A percentile compares a stretch with the other conserved stretches of the same genome.
Conservation (phyloP, 2,888 invertebrate genomes). For the Pristionchus arcanus region DNA sequence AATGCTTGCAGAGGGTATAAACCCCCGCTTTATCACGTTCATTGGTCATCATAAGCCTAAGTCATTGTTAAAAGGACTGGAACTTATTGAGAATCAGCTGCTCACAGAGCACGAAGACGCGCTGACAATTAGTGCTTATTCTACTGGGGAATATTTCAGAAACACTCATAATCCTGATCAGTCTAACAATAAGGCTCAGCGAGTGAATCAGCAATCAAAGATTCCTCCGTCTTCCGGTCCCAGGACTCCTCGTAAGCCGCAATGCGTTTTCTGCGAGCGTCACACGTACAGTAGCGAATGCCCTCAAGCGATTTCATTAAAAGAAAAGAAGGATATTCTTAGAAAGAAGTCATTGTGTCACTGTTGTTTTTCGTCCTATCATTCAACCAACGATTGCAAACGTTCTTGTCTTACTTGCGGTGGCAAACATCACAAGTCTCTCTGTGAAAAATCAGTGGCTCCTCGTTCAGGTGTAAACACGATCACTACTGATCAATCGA, state of each 20-base stretch:
- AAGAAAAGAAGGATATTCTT: neutral
- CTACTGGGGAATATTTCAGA: neutral
- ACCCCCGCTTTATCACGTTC: neutral
- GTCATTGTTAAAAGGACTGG: neutral
- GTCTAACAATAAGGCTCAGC: neutral
- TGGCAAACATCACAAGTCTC: neutral
- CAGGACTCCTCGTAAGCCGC: neutral
- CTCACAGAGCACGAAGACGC: neutral
- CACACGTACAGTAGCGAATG: conserved; percentile 14
- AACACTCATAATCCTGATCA: too few relatives aligned
- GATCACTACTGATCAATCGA: neutral
- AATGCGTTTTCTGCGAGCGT: neutral
- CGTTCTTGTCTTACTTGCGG: neutral
- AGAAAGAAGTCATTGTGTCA: neutral
- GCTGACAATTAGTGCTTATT: neutral
- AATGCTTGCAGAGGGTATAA: neutral
- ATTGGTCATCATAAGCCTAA: neutral
- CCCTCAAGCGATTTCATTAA: neutral
- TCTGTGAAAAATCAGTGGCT: neutral
- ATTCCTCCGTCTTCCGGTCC: neutral
- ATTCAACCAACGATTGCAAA: neutral
- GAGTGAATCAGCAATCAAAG: neutral
- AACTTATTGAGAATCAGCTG: neutral
- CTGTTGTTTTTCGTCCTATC: neutral
- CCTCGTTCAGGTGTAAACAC: neutral